These are phyloP conservation scores for Panopea generosa DNA, from an alignment of 2,888 invertebrate species.

Conservation along the genomic window DNA sequence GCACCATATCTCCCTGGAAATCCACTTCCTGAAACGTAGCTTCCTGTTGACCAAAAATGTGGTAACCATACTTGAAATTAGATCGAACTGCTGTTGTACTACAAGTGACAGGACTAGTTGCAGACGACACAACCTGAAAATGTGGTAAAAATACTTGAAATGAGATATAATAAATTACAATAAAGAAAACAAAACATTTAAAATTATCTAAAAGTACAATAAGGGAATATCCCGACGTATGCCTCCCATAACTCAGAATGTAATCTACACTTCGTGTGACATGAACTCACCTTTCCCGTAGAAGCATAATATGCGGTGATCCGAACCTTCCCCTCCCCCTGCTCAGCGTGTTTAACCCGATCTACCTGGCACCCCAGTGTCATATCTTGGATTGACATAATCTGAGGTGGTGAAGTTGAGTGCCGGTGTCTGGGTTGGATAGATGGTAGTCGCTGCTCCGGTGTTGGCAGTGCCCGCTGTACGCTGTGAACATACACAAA, in stretches of 20 bases:
- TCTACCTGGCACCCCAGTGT: conserved; percentile 83
- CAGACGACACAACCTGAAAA: conserved; percentile 80
- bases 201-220: too few relatives aligned
- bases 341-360: conserved; percentile 80
- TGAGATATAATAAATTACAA: too few relatives aligned
- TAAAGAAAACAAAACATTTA: too few relatives aligned
- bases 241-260: too few relatives aligned
- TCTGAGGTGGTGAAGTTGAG: conserved; percentile 60
- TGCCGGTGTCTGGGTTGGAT: conserved; percentile 69
- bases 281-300: conserved; percentile 81
- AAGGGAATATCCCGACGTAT: too few relatives aligned
- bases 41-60: conserved; percentile 84
- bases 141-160: too few relatives aligned
- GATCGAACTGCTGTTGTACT: conserved; percentile 82
- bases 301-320: conserved; percentile 82
- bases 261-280: too few relatives aligned
- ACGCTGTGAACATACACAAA: conserved; percentile 26
- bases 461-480: conserved; percentile 44
- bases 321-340: conserved; percentile 82
- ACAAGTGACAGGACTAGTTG: conserved; percentile 81
- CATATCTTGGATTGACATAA: conserved; percentile 71
- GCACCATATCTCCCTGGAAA: conserved; percentile 79
- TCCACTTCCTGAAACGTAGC: conserved; percentile 80
- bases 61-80: conserved; percentile 81
- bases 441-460: conserved; percentile 71